Evolutionary conservation across 2,888 invertebrate genomes (phyloP).

Genomic region (Aphodius sticticus): DNA sequence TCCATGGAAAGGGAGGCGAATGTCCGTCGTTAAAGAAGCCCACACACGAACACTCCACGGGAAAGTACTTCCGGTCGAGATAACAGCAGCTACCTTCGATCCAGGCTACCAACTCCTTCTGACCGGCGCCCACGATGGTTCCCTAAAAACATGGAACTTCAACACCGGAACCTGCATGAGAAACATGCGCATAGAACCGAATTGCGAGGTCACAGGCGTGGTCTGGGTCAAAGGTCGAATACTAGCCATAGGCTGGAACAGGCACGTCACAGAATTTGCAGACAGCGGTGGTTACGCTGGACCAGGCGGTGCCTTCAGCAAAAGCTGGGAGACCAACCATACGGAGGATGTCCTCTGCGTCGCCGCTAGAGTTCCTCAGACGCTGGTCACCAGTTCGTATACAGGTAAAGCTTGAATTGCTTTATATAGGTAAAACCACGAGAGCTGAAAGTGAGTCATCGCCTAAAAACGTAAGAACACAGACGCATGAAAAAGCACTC

Average conservation of each 20-base stretch:
- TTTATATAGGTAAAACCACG: too few species aligned
- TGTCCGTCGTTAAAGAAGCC: constrained; percentile 73
- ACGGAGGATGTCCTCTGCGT: constrained; percentile 78
- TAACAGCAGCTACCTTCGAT: constrained; percentile 81
- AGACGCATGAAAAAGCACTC: too few species aligned
- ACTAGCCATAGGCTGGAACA: constrained; percentile 82
- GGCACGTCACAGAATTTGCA: constrained; percentile 73
- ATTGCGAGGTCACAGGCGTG: constrained; percentile 63
- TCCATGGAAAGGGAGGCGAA: constrained; percentile 74
- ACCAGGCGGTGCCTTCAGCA: constrained; percentile 58
- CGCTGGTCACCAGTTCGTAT: constrained; percentile 78
- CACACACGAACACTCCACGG: constrained; percentile 75
- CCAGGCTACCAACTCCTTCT: constrained; percentile 75
- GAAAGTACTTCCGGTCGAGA: constrained; percentile 72
- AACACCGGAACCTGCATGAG: constrained; percentile 79
- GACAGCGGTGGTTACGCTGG: constrained; percentile 65
- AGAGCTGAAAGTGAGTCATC: too few species aligned
- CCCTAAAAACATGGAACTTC: constrained; percentile 86
- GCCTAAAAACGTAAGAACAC: too few species aligned
- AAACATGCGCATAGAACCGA: constrained; percentile 68
- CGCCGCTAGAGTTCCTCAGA: constrained; percentile 70
- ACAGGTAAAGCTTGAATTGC: constrained; percentile 55
- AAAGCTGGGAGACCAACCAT: constrained; percentile 77
- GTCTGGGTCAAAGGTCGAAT: constrained; percentile 67
- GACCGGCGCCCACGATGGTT: constrained; percentile 82